These are phyloP conservation scores for Etheostoma perlongum DNA, from an alignment of 2,797 vertebrate species.

Conservation along the genomic window DNA sequence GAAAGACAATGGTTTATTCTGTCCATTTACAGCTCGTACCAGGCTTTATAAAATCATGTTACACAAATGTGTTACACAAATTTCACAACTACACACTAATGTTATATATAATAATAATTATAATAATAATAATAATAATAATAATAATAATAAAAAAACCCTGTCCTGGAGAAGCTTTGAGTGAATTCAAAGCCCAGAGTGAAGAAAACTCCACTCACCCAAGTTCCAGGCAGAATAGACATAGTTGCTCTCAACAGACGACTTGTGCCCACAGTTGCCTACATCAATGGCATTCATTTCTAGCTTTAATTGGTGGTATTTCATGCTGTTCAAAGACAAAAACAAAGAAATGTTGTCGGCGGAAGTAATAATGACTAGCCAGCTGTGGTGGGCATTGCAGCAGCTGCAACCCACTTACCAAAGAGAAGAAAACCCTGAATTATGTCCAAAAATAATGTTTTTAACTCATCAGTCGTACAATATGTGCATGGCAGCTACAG, in stretches of 20 bases:
- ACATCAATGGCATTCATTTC: constrained; percentile 42
- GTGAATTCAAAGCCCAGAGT: constrained; percentile 20
- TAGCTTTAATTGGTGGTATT: constrained; percentile 34
- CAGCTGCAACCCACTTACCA: constrained; percentile 18
- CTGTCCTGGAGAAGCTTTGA: constrained; percentile 13
- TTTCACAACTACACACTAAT: not conserved
- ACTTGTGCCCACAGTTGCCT: constrained; percentile 22
- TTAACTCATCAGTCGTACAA: not conserved
- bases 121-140: not conserved
- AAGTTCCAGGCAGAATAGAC: constrained; percentile 28
- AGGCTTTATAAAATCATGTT: not conserved
- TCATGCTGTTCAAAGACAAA: constrained; percentile 40
- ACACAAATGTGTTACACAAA: not conserved
- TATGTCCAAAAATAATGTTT: constrained; percentile 6
- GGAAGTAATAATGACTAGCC: constrained; percentile 19
- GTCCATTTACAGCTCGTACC: too few relatives aligned
- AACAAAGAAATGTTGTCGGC: constrained; percentile 51
- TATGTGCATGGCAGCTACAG: not conserved
- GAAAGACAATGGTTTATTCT: not conserved
- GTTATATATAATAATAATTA: constrained; percentile 7
- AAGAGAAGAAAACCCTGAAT: constrained; percentile 17
- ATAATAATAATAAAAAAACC: constrained; percentile 11
- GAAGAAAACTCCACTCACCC: constrained; percentile 21
- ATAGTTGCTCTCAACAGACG: constrained; percentile 18
- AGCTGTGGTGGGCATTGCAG: constrained; percentile 5